Percentiles rank a stretch among this genome's conserved stretches.
Conservation (phyloP, 2,113 vertebrate species). For the Micronycteris hirsuta region DNA sequence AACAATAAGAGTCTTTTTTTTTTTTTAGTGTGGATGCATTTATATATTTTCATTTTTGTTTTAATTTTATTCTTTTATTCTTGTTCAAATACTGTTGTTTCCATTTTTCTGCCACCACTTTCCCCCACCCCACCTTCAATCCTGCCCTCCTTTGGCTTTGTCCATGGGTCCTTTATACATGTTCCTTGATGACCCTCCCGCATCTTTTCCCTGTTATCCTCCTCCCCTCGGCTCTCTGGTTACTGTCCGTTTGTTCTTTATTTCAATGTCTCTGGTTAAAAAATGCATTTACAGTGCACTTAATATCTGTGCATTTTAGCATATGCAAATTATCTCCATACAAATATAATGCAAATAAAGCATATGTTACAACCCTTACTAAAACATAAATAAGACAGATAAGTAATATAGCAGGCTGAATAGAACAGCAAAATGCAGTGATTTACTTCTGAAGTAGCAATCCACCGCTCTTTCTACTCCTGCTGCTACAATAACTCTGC, state of each 20-base stretch:
- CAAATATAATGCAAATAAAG: background rate
- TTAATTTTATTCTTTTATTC: too few species aligned
- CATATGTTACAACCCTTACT: background rate
- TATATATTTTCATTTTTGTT: too few species aligned
- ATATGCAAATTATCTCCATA: background rate
- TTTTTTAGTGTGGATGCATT: too few species aligned
- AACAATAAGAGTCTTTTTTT: background rate
- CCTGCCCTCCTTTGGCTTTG: too few species aligned
- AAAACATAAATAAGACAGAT: background rate
- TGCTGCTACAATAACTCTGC: accelerated
- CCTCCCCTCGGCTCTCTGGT: too few species aligned
- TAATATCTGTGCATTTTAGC: background rate
- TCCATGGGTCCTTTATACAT: too few species aligned
- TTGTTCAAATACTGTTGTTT: too few species aligned
- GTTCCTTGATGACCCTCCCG: too few species aligned
- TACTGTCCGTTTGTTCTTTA: too few species aligned
- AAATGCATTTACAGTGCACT: background rate
- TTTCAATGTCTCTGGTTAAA: background rate
- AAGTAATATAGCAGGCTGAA: background rate
- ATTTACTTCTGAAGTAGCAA: background rate
- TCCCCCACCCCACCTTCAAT: too few species aligned
- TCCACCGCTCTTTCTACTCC: accelerated
- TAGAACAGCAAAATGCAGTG: background rate
- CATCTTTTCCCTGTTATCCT: too few species aligned
- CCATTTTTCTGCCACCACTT: too few species aligned